A percentile compares a stretch with the other conserved stretches of the same genome.
These are phyloP conservation scores for Oceanodroma leucorhoa DNA, from an alignment of 2,797 vertebrate genomes.

Conservation along the genomic window DNA sequence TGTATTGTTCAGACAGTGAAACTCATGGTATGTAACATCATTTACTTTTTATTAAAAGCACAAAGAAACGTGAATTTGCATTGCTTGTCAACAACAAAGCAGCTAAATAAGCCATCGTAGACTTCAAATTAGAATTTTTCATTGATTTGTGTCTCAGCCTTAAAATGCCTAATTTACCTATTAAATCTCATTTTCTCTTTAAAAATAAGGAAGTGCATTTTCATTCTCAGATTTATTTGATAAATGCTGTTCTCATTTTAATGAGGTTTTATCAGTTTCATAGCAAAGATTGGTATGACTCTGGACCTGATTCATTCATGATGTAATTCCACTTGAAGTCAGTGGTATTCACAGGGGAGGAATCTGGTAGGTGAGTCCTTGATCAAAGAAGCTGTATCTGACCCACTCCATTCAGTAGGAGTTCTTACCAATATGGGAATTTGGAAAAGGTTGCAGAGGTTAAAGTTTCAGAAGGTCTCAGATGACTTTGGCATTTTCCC, in stretches of 20 bases:
- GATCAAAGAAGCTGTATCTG: background rate
- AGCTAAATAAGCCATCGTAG: background rate
- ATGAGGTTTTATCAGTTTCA: background rate
- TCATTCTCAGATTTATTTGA: background rate
- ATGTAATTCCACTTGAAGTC: background rate
- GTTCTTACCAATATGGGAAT: background rate
- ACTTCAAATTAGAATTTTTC: background rate
- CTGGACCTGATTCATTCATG: background rate
- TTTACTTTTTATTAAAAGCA: background rate
- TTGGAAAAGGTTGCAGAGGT: background rate
- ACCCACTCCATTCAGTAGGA: background rate
- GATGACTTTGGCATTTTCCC: background rate
- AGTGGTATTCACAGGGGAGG: background rate
- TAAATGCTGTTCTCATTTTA: background rate
- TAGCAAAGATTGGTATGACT: background rate
- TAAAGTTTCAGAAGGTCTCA: background rate
- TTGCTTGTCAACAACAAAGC: background rate
- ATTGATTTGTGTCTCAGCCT: background rate
- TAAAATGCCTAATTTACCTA: background rate
- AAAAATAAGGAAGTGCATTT: background rate
- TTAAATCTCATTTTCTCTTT: conserved; percentile 15
- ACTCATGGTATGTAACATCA: background rate
- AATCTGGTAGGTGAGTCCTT: background rate
- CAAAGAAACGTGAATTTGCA: background rate
- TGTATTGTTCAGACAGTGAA: background rate